These are phyloP conservation scores for Oreochromis spilurus DNA, from an alignment of 2,113 vertebrate genomes.

Conservation along the genomic window DNA sequence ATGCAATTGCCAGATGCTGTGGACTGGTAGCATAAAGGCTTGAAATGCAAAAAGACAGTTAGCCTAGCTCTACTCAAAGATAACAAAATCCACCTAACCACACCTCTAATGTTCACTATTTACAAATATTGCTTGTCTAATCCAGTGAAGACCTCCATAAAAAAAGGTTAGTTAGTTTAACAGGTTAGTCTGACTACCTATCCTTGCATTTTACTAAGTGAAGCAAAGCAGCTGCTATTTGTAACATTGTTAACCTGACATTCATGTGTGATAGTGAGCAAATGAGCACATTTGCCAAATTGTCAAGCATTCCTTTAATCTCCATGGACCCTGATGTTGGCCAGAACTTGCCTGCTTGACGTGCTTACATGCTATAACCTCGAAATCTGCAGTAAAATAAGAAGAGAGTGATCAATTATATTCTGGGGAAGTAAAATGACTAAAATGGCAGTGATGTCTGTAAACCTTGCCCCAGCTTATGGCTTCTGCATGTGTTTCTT, in stretches of 20 bases:
- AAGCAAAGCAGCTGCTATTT: neutral
- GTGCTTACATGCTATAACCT: neutral
- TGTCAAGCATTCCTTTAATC: neutral
- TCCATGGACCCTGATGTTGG: neutral
- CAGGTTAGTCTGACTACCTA: neutral
- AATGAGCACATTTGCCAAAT: neutral
- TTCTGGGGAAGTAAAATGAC: neutral
- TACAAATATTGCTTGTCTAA: neutral
- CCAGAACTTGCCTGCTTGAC: neutral
- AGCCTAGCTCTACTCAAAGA: neutral
- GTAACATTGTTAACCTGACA: neutral
- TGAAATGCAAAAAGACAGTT: neutral
- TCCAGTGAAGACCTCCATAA: neutral
- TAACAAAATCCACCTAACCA: neutral
- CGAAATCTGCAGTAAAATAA: neutral
- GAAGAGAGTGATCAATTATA: neutral
- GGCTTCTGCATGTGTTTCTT: neutral
- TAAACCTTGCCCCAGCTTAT: neutral
- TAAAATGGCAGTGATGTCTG: neutral
- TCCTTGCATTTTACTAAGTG: neutral
- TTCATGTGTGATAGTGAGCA: neutral
- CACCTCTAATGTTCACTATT: neutral
- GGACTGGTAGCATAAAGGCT: neutral
- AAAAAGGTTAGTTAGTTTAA: neutral
- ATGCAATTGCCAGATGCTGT: neutral